A percentile compares a stretch with the other conserved stretches of the same genome.
phyloP scores from a whole-genome alignment of 2,797 vertebrate genomes.

The Morus bassanus region DNA sequence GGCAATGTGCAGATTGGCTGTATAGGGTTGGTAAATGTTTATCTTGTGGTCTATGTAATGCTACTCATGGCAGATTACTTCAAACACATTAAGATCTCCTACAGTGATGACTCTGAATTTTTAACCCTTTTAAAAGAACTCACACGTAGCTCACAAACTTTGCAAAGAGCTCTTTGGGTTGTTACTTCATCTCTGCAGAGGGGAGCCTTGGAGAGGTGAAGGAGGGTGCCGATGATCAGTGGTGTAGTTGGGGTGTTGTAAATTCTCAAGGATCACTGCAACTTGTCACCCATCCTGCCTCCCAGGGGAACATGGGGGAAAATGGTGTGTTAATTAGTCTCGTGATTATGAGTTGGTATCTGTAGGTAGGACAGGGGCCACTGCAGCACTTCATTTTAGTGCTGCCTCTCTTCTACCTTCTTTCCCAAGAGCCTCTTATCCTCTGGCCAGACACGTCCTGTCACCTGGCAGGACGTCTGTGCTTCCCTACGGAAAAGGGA shows the following conservation, averaged over 20 bases:
- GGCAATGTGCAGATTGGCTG: background rate
- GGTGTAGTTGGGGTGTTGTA: background rate
- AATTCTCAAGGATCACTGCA: background rate
- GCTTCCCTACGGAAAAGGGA: accelerated
- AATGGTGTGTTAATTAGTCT: background rate
- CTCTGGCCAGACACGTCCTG: background rate
- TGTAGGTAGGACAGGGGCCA: background rate
- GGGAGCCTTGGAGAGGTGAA: background rate
- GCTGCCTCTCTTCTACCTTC: background rate
- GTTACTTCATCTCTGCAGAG: background rate
- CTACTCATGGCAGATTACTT: background rate
- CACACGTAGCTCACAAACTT: background rate
- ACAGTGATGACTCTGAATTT: background rate
- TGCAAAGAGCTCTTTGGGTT: accelerated
- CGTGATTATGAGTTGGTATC: background rate
- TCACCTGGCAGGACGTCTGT: accelerated
- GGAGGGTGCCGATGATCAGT: background rate
- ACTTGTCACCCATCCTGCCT: background rate
- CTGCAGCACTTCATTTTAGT: background rate
- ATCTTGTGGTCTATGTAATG: background rate
- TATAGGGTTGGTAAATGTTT: background rate
- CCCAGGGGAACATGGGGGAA: accelerated
- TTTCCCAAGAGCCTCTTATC: background rate
- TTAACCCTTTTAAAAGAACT: background rate
- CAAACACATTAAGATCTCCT: background rate